A percentile compares a stretch with the other conserved stretches of the same genome.
Evolutionary conservation across 2,113 vertebrate genomes (phyloP).

Genomic region (Ammodytes marinus): DNA sequence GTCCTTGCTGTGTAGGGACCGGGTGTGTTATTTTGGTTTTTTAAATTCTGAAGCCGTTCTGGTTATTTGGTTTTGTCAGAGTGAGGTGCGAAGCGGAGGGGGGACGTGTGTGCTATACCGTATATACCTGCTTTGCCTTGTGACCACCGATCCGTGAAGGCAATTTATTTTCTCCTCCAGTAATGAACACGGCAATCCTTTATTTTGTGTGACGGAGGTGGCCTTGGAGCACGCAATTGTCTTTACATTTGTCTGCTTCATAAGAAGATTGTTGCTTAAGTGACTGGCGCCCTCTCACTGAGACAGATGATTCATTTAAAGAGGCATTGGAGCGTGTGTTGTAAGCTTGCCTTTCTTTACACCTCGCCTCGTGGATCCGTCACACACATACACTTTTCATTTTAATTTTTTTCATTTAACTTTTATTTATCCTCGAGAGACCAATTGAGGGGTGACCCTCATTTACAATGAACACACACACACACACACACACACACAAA

Average conservation of each 20-base stretch:
- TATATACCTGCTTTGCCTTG: conserved; percentile 39
- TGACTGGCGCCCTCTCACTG: conserved; percentile 42
- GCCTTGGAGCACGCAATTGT: conserved; percentile 50
- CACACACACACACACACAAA: no score
- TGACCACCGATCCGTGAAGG: conserved; percentile 60
- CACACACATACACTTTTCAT: background rate
- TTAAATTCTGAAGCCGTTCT: conserved; percentile 34
- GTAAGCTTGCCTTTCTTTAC: conserved; percentile 45
- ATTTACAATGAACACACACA: no score
- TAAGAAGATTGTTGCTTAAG: conserved; percentile 62
- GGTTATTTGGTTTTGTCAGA: conserved; percentile 47
- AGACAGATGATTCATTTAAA: conserved; percentile 71
- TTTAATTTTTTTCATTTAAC: no score
- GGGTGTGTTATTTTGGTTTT: conserved; percentile 11
- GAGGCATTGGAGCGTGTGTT: conserved; percentile 44
- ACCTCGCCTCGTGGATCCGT: conserved; percentile 19
- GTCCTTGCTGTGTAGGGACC: conserved; percentile 13
- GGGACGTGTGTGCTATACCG: background rate
- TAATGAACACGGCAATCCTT: conserved; percentile 78
- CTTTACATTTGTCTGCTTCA: conserved; percentile 48
- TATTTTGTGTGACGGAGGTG: conserved; percentile 43
- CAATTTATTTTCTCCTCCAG: conserved; percentile 73
- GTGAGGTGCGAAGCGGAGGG: conserved; percentile 17
- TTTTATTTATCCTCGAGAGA: no score
- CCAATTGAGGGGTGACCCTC: no score